These are phyloP conservation scores for Hydrophis major DNA, from an alignment of 2,797 vertebrate species.

Conservation along the genomic window DNA sequence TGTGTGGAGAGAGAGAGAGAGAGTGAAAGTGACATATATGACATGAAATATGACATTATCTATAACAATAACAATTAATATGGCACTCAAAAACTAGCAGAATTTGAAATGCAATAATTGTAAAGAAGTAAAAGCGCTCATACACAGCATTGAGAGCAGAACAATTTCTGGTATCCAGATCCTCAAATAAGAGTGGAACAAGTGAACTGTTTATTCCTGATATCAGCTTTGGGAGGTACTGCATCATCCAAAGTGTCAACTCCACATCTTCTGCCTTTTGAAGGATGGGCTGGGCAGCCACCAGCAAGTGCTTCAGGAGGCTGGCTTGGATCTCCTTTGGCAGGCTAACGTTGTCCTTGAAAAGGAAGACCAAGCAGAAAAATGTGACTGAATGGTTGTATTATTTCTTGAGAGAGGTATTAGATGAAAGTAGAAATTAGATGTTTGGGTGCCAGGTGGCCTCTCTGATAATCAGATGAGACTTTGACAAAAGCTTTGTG, in stretches of 20 bases:
- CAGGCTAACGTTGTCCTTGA: background rate
- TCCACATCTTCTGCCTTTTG: background rate
- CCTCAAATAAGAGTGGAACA: background rate
- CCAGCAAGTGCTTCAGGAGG: background rate
- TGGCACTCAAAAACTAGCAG: background rate
- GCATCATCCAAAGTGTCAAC: conserved; percentile 2
- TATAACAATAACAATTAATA: background rate
- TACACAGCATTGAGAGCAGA: background rate
- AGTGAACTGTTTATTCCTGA: background rate
- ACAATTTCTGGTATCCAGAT: conserved; percentile 9
- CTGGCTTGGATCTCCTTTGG: background rate
- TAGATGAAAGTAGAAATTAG: background rate
- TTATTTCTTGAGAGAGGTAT: background rate
- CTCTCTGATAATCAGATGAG: background rate
- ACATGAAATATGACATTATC: background rate
- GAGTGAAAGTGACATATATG: background rate
- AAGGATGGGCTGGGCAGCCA: background rate
- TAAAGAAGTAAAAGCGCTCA: background rate
- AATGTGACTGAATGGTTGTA: background rate
- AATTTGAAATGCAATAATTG: background rate
- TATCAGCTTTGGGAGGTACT: background rate
- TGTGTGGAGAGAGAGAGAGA: too few species aligned
- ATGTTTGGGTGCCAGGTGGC: background rate
- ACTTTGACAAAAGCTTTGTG: background rate
- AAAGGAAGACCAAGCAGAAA: background rate